Evolutionary conservation across 2,888 invertebrate genomes (phyloP).

Genomic region (Sesia bembeciformis): DNA sequence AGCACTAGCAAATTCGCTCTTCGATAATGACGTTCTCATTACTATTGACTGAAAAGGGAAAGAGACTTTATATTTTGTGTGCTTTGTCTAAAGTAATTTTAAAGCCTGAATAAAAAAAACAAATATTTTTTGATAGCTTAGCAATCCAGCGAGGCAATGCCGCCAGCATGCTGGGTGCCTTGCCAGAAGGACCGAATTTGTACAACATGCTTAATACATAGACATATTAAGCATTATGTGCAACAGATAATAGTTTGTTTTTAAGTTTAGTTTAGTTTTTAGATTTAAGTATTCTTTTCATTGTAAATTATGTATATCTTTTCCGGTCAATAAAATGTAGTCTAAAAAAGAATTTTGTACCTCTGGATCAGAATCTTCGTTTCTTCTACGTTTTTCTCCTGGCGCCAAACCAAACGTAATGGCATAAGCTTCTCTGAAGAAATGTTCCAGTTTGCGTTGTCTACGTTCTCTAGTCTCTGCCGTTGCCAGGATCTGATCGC

Average conservation of each 20-base stretch:
- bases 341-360: conserved; percentile 27
- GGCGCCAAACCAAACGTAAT: conserved; percentile 92
- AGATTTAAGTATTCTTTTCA: too few relatives aligned
- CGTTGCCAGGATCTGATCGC: conserved; percentile 90
- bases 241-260: too few relatives aligned
- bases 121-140: too few relatives aligned
- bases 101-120: too few relatives aligned
- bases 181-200: too few relatives aligned
- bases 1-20: conserved; percentile 94
- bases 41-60: conserved; percentile 79
- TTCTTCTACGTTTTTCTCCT: conserved; percentile 85
- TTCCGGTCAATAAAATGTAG: too few relatives aligned
- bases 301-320: too few relatives aligned
- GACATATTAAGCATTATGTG: too few relatives aligned
- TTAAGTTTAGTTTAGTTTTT: too few relatives aligned
- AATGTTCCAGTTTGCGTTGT: conserved; percentile 94
- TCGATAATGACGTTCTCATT: conserved; percentile 93
- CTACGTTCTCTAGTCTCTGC: conserved; percentile 95
- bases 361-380: conserved; percentile 86
- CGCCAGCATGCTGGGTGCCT: too few relatives aligned
- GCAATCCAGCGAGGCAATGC: too few relatives aligned
- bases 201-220: too few relatives aligned
- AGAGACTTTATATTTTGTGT: not conserved
- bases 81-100: not conserved
- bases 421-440: conserved; percentile 96